These are phyloP conservation scores for Microtus pennsylvanicus DNA, from an alignment of 2,113 vertebrate genomes.

Conservation along the genomic window DNA sequence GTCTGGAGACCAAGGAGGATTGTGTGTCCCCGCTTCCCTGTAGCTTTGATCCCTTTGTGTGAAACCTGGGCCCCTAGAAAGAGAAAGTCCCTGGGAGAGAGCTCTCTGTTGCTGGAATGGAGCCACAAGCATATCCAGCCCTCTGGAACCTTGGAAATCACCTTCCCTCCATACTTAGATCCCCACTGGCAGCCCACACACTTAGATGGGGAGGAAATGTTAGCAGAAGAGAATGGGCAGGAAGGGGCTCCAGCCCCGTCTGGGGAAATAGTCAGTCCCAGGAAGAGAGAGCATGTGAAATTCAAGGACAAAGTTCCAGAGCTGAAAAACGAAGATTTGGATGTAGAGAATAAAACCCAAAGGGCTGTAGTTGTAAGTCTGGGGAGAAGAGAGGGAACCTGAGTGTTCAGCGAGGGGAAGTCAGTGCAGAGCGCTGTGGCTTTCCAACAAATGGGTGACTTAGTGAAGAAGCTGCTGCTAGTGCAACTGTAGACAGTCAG, in stretches of 20 bases:
- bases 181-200: neutral
- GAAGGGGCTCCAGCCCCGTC: too few species aligned
- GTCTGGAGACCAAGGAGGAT: neutral
- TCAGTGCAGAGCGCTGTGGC: fast-evolving
- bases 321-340: neutral
- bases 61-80: neutral
- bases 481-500: neutral
- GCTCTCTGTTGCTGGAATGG: neutral
- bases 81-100: neutral
- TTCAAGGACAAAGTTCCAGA: neutral
- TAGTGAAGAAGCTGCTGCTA: fast-evolving
- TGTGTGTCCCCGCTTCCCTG: neutral
- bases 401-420: neutral
- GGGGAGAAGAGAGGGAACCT: neutral
- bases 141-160: neutral
- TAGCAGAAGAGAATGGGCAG: neutral
- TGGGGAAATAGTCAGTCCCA: neutral
- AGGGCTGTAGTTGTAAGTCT: neutral
- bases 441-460: neutral
- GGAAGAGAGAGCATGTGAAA: neutral
- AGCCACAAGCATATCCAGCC: neutral
- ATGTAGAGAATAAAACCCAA: neutral
- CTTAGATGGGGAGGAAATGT: fast-evolving
- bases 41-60: neutral
- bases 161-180: neutral